Evolutionary conservation across 1,140 invertebrate genomes (phyloP), one percentile per base, ranked within the genome.

Genomic region (Zaprionus inermis): DNA sequence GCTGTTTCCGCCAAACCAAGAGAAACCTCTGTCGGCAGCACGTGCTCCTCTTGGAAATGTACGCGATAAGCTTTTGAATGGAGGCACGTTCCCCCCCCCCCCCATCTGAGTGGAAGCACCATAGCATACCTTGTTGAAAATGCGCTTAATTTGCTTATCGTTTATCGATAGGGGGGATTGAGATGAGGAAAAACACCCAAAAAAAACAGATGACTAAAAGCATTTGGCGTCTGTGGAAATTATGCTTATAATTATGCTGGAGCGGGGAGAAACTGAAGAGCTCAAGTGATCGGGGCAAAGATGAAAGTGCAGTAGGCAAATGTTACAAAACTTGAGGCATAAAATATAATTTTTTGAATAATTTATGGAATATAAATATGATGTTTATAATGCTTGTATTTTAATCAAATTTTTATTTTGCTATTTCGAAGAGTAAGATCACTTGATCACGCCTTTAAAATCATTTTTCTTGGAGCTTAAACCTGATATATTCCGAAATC

Each of bases 201-300:
- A 11, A 55, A 55, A 74, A 71, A 20, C 84, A 86, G 83, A 88
- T 86, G 83, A 86, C 83, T 86, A 86, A 86, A 86, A 86, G 83
- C 83, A 88, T 88, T 86, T 83, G 79, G 79, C 66, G 52, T 73
- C 63, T 41, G 46, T 81, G 81, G 76, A 73, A 79, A 76, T 86
- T 49, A 78, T 67, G 60, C 64, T 73, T 18, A 72, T 60, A 49
- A 55, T 65, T 67, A 72, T 76, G 54, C 22, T 52, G 12, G 64
- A 61, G 38, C 7, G 55, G 30, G 24, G 34, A 52, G 20, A 14
- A 1, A 20, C 16, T 30, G 9, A 52, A 67, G 41, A 44, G 46
- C 28, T 20, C 14, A 6, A 38, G 36, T 5, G 12, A 7, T 6
- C 5, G 6, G 30, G 5, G 30, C 3, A 14, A 44, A 14, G 38